Evolutionary conservation across 2,113 vertebrate species (phyloP).

Genomic region (Rhabdomys dilectus): DNA sequence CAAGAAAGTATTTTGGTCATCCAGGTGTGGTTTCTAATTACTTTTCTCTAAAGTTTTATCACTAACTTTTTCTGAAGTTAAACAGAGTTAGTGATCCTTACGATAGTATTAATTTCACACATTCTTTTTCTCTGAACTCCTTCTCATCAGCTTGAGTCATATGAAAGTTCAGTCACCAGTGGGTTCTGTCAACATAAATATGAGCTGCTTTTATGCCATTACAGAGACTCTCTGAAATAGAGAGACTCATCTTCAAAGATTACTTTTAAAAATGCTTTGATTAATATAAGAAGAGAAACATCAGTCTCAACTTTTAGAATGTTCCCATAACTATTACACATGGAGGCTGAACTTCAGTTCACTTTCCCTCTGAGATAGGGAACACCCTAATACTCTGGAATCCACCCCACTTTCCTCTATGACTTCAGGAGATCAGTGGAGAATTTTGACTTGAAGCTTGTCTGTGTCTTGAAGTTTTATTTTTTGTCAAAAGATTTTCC

Average conservation of each 20-base stretch:
- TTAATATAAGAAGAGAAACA: not conserved
- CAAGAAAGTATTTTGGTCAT: slow-evolving; percentile 32
- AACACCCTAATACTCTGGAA: too few species aligned
- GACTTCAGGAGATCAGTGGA: not conserved
- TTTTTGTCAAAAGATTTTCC: not conserved
- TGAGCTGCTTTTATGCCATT: not conserved
- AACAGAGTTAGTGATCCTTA: slow-evolving; percentile 27
- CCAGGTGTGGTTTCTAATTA: slow-evolving; percentile 44
- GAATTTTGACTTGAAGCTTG: not conserved
- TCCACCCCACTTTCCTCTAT: not conserved
- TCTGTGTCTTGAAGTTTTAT: not conserved
- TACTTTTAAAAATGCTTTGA: not conserved
- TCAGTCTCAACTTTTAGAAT: not conserved
- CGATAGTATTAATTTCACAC: not conserved
- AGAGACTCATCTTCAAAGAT: not conserved
- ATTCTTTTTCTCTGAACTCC: not conserved
- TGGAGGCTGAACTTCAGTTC: not conserved
- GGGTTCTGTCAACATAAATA: not conserved
- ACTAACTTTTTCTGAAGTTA: not conserved
- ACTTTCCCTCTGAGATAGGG: too few species aligned
- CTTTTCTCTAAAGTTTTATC: not conserved
- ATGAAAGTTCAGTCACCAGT: not conserved
- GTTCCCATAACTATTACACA: not conserved
- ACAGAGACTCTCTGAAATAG: not conserved
- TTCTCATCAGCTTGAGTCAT: not conserved